Conservation (phyloP, 1,140 invertebrate species). For the Yoshiicerus persimilis region DNA sequence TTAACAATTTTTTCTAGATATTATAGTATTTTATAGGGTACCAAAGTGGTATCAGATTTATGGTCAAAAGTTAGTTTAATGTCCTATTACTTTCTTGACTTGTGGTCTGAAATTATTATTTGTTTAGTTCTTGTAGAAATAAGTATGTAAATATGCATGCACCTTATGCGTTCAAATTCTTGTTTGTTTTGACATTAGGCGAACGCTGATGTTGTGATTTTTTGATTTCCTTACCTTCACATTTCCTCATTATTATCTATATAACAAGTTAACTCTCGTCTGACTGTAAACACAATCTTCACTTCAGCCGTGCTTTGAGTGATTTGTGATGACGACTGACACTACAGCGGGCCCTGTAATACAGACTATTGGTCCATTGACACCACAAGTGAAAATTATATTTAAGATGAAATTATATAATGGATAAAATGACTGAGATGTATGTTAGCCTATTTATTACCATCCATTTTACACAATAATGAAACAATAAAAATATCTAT, state of each 20-base stretch:
- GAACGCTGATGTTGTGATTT: background rate
- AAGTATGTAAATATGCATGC: background rate
- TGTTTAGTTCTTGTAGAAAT: background rate
- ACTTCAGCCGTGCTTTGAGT: background rate
- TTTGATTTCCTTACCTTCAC: background rate
- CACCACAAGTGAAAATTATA: background rate
- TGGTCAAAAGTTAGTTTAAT: background rate
- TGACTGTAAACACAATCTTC: background rate
- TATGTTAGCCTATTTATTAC: too few relatives aligned
- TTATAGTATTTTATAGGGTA: too few relatives aligned
- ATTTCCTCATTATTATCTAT: background rate
- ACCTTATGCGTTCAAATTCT: background rate
- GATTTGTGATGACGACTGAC: background rate
- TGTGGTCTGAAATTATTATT: background rate
- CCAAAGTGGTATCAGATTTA: background rate
- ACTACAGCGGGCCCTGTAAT: background rate
- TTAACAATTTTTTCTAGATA: background rate
- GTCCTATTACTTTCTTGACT: background rate
- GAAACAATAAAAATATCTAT: too few relatives aligned
- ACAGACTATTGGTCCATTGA: background rate
- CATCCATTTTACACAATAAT: too few relatives aligned
- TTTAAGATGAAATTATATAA: too few relatives aligned
- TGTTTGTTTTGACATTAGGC: background rate
- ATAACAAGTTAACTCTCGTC: background rate
- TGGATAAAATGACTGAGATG: background rate